These are phyloP conservation scores for Toxotes chatareus DNA, from an alignment of 2,113 vertebrate genomes.

Conservation along the genomic window DNA sequence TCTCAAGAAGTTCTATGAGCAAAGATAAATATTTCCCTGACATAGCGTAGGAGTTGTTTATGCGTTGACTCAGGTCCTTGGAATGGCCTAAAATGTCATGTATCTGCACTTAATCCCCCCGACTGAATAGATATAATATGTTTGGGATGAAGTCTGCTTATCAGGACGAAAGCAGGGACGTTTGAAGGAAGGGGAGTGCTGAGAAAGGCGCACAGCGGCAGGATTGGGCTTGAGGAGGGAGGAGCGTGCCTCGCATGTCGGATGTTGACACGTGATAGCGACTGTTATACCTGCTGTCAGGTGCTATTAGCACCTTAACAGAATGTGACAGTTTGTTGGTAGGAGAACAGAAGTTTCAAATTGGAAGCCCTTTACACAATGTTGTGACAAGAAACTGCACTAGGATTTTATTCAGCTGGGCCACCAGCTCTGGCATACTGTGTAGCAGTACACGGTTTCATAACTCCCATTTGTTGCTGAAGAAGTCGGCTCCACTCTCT, in stretches of 20 bases:
- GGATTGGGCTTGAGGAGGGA: conserved; percentile 59
- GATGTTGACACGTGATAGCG: conserved; percentile 42
- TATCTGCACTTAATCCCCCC: conserved; percentile 69
- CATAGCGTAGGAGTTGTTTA: conserved; percentile 78
- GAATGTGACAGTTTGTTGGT: conserved; percentile 44
- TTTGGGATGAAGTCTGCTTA: conserved; percentile 67
- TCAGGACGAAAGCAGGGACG: conserved; percentile 42
- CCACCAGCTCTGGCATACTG: conserved; percentile 39
- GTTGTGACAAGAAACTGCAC: conserved; percentile 36
- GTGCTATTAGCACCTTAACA: conserved; percentile 3
- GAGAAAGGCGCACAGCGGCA: conserved; percentile 49
- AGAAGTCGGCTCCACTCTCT: conserved; percentile 12
- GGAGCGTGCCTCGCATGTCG: conserved; percentile 40
- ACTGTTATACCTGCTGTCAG: conserved; percentile 47
- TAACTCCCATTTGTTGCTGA: conserved; percentile 46
- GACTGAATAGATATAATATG: conserved; percentile 66
- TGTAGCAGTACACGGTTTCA: conserved; percentile 44
- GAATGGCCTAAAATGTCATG: conserved; percentile 79
- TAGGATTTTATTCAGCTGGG: conserved; percentile 29
- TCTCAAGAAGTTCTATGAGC: conserved; percentile 79
- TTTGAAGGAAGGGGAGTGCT: conserved; percentile 34
- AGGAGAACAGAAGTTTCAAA: conserved; percentile 16
- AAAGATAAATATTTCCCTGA: conserved; percentile 82
- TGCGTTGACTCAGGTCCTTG: conserved; percentile 73
- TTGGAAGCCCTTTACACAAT: conserved; percentile 22